Percentiles rank a stretch among this genome's conserved stretches.
Conservation (phyloP, 2,888 invertebrate genomes). For the Siphlonurus alternatus region DNA sequence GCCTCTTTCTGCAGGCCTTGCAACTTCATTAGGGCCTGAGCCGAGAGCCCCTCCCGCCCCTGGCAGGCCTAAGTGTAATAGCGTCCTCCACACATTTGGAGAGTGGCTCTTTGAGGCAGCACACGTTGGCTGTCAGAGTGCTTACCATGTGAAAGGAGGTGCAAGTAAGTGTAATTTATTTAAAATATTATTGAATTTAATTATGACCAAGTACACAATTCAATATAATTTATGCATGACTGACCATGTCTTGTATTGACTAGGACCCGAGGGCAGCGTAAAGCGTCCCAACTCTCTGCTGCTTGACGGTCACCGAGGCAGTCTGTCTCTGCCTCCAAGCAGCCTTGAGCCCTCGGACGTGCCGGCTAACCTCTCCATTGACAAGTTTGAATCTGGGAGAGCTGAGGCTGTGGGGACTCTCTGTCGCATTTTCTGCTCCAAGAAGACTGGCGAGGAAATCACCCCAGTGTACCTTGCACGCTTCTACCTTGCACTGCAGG, state of each 20-base stretch:
- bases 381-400: conserved; percentile 66
- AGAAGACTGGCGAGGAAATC: conserved; percentile 87
- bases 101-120: conserved; percentile 95
- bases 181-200: too few relatives aligned
- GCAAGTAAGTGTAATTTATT: conserved; percentile 6
- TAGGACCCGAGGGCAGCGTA: conserved; percentile 8
- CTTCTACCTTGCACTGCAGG: conserved; percentile 80
- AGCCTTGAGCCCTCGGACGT: conserved; percentile 46
- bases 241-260: too few relatives aligned
- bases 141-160: conserved; percentile 19
- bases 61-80: conserved; percentile 80
- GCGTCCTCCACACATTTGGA: conserved; percentile 86
- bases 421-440: conserved; percentile 89
- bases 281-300: conserved; percentile 48
- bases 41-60: conserved; percentile 51
- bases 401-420: conserved; percentile 91
- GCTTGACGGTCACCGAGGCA: conserved; percentile 27
- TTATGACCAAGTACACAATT: too few relatives aligned
- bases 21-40: conserved; percentile 34
- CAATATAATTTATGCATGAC: too few relatives aligned
- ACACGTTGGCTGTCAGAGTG: conserved; percentile 60
- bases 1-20: not conserved
- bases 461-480: conserved; percentile 80
- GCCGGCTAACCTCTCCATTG: conserved; percentile 50
- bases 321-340: conserved; percentile 5